Conservation (phyloP, 2,797 vertebrate species). For the Benthosema pterotum region DNA sequence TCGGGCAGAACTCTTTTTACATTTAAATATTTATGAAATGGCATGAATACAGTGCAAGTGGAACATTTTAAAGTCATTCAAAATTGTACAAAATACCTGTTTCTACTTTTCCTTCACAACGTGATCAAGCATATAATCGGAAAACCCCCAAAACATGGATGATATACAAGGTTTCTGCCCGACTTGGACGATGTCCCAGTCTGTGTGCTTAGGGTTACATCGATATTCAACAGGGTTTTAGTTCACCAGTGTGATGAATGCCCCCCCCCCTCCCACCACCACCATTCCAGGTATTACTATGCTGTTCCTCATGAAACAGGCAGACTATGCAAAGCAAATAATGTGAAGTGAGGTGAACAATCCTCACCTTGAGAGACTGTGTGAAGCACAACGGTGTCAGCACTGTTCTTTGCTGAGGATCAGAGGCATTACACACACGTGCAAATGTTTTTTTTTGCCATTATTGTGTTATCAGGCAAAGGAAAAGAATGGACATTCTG, state of each 20-base stretch:
- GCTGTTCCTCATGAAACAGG: conserved; percentile 63
- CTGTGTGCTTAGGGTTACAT: conserved; percentile 14
- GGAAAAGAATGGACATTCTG: conserved; percentile 6
- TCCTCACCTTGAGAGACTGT: conserved; percentile 64
- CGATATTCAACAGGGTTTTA: conserved; percentile 33
- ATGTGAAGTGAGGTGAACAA: conserved; percentile 69
- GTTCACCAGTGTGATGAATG: conserved; percentile 52
- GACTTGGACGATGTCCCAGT: too few relatives aligned
- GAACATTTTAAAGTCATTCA: too few relatives aligned
- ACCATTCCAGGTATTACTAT: conserved; percentile 70
- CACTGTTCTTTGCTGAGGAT: conserved; percentile 63
- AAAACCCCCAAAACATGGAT: neutral
- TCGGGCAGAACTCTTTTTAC: neutral
- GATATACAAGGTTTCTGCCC: conserved; percentile 39
- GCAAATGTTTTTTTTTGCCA: conserved; percentile 66
- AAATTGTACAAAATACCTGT: too few relatives aligned
- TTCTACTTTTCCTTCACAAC: neutral
- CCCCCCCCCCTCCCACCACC: conserved; percentile 37
- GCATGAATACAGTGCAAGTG: too few relatives aligned
- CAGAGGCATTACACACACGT: conserved; percentile 64
- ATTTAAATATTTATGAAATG: too few relatives aligned
- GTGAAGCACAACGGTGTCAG: conserved; percentile 66
- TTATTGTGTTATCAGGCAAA: conserved; percentile 32
- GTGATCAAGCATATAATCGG: too few relatives aligned
- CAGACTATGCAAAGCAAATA: conserved; percentile 81